Conservation (phyloP, 1,140 invertebrate genomes). For the Temnothorax longispinosus region DNA sequence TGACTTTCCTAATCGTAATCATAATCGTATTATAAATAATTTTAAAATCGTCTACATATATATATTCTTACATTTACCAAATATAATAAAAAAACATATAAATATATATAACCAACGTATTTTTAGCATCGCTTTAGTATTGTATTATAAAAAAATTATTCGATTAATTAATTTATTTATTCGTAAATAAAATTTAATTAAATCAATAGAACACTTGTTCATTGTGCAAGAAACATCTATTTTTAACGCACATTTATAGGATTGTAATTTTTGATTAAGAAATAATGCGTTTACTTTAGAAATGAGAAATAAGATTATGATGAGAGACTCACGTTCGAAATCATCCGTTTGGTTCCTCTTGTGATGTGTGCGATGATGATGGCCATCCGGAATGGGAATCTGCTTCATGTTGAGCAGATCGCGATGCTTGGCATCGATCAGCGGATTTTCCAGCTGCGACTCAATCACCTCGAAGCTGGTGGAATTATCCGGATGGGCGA, state of each 20-base stretch:
- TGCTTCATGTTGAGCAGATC: constrained; percentile 81
- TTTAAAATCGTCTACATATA: neutral
- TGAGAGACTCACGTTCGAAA: constrained; percentile 77
- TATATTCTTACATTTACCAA: neutral
- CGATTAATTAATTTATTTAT: neutral
- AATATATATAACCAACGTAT: neutral
- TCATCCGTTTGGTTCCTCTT: constrained; percentile 83
- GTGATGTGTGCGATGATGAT: constrained; percentile 79
- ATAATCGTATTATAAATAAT: neutral
- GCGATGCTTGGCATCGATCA: constrained; percentile 83
- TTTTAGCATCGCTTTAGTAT: neutral
- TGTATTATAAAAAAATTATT: neutral
- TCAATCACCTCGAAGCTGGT: constrained; percentile 85
- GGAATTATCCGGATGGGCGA: constrained; percentile 84
- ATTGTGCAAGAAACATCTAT: neutral
- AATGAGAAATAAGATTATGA: neutral
- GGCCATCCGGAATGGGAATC: constrained; percentile 78
- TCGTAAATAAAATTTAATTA: neutral
- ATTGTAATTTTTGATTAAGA: neutral
- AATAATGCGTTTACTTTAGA: neutral
- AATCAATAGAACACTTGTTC: neutral
- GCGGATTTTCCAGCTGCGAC: constrained; percentile 86
- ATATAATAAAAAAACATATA: neutral
- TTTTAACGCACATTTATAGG: neutral
- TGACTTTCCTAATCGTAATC: neutral